Base-by-base conservation (phyloP, 2,797 vertebrate genomes). In the Sus cebifrons region DNA sequence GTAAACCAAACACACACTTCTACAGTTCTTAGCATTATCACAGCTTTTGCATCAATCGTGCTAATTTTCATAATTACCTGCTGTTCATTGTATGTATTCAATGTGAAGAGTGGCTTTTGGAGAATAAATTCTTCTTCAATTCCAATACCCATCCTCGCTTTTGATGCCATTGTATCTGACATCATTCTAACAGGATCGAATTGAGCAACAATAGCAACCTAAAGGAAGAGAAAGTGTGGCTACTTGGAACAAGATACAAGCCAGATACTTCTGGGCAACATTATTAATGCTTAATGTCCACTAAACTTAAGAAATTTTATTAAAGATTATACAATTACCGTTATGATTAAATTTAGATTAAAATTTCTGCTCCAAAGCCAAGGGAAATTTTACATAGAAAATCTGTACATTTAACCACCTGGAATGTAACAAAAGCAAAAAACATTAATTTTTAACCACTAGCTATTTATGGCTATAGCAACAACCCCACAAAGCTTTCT, bases 51-150 rank as follows among this genome's bases (percentile, higher is more conserved):
- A 62, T 67, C 75, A 90, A 4, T 54, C 25, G 56, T 20, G 4
- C 5, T 5, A 3, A 71, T 12, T 75, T 56, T 68, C 73, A 32
- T 49, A 84, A 20, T 98, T 97, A 99, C 99, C 99, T 99, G 99
- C 94, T 98, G 98, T 44, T 99, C 99, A 20, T 96, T 99, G 98
- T 99, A 99, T 0, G 99, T 99, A 97, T 99, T 98, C 89, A 99
- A 65, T 74, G 98, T 97, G 97, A 99, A 99, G 58, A 99, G 99
- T 5, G 99, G 99, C 98, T 98, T 99, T 62, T 99, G 99, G 86
- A 99, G 99, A 86, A 98, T 97, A 95, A 98, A 98, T 96, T 99
- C 99, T 1, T 98, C 96, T 9, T 95, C 95, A 54, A 12, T 44
- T 15, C 98, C 98, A 88, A 98, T 64, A 82, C 97, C 96, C 93